Conservation (phyloP, 2,888 invertebrate species). For the Sicus ferrugineus region DNA sequence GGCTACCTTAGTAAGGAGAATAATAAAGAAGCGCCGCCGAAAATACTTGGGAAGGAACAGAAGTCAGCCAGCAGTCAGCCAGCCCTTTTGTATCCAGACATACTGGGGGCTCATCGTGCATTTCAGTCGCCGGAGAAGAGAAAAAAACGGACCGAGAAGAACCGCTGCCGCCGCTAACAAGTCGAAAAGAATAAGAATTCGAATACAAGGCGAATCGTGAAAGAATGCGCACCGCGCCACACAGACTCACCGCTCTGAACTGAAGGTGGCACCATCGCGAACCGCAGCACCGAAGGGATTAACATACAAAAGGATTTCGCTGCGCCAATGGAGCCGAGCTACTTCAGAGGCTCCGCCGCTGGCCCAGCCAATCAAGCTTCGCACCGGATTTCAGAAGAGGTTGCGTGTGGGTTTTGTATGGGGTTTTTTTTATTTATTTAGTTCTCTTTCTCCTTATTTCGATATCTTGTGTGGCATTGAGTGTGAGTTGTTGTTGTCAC, state of each 20-base stretch:
- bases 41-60: constrained; percentile 2
- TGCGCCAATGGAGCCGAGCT: constrained; percentile 24
- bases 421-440: not conserved
- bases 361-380: constrained; percentile 15
- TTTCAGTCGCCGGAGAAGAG: constrained; percentile 11
- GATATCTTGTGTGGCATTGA: too few relatives aligned
- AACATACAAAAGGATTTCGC: constrained; percentile 31
- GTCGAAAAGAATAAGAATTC: constrained; percentile 16
- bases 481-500: not conserved
- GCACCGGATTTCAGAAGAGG: constrained; percentile 7
- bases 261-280: not conserved
- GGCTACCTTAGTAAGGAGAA: constrained; percentile 9
- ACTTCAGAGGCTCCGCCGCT: constrained; percentile 7
- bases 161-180: not conserved
- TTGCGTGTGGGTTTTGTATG: not conserved
- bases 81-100: not conserved
- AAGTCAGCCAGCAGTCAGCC: too few relatives aligned
- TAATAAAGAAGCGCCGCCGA: not conserved
- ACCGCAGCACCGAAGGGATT: constrained; percentile 13
- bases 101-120: constrained; percentile 19
- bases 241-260: not conserved
- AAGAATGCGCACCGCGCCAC: constrained; percentile 29
- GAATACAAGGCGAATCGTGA: constrained; percentile 8
- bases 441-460: not conserved
- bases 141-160: not conserved